These are phyloP conservation scores for Dascyllus trimaculatus DNA, from an alignment of 2,113 vertebrate species.

Conservation along the genomic window DNA sequence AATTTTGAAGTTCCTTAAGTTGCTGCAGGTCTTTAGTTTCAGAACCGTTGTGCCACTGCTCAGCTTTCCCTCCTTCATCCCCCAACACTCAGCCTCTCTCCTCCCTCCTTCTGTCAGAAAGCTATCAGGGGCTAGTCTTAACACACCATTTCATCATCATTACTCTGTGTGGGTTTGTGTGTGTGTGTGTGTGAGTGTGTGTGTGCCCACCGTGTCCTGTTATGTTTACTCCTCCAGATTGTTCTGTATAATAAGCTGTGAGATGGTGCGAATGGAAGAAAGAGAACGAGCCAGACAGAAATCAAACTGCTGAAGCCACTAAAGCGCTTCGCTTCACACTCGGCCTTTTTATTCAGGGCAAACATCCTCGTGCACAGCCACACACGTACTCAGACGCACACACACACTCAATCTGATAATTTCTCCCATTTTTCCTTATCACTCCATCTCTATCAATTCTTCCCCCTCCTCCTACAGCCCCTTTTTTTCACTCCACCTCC, in stretches of 20 bases:
- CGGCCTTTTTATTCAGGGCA: conserved; percentile 53
- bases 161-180: conserved; percentile 34
- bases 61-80: conserved; percentile 6
- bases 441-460: conserved; percentile 65
- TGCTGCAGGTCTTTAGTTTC: conserved; percentile 8
- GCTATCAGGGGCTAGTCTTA: conserved; percentile 74
- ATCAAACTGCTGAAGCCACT: conserved; percentile 69
- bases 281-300: conserved; percentile 58
- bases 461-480: conserved; percentile 27
- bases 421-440: conserved; percentile 61
- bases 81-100: conserved; percentile 15
- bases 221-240: conserved; percentile 71
- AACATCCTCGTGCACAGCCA: conserved; percentile 22
- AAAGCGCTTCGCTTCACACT: conserved; percentile 59
- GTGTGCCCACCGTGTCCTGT: conserved; percentile 53
- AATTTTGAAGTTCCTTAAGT: not conserved
- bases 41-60: conserved; percentile 24
- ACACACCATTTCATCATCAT: conserved; percentile 77
- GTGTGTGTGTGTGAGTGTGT: conserved; percentile 42
- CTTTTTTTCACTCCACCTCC: conserved; percentile 46
- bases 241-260: conserved; percentile 76
- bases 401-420: conserved; percentile 49
- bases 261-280: conserved; percentile 63
- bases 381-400: conserved; percentile 16
- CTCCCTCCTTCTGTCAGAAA: conserved; percentile 52